Conservation (phyloP, 2,888 invertebrate species). For the Stenchaetothrips biformis region DNA sequence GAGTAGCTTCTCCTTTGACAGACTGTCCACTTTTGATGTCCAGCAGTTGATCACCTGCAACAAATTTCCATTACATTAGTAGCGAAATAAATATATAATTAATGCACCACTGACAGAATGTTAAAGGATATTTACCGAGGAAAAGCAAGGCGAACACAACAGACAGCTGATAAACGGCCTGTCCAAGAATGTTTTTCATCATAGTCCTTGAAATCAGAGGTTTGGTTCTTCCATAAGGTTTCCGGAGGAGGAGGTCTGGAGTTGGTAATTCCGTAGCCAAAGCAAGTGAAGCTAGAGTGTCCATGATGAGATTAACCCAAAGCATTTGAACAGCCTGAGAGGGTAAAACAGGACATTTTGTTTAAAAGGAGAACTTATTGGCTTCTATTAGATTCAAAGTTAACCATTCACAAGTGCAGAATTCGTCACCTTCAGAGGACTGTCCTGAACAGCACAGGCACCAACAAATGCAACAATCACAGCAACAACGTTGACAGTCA, state of each 20-base stretch:
- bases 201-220: constrained; percentile 95
- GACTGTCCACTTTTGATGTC: constrained; percentile 81
- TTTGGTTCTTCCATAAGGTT: constrained; percentile 97
- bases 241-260: constrained; percentile 82
- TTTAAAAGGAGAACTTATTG: background rate
- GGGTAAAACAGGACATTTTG: constrained; percentile 33
- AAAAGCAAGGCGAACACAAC: constrained; percentile 93
- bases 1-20: constrained; percentile 71
- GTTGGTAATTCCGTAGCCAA: constrained; percentile 96
- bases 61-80: constrained; percentile 22
- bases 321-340: constrained; percentile 95
- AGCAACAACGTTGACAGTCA: constrained; percentile 98
- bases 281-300: constrained; percentile 94
- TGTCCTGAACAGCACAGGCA: constrained; percentile 96
- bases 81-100: constrained; percentile 25
- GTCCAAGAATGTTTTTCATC: constrained; percentile 99
- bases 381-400: constrained; percentile 12
- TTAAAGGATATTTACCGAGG: constrained; percentile 62
- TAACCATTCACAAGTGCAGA: background rate
- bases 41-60: constrained; percentile 74
- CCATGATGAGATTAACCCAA: constrained; percentile 99
- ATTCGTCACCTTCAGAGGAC: constrained; percentile 75
- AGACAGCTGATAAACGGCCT: constrained; percentile 91
- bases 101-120: constrained; percentile 13
- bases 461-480: constrained; percentile 98